Percentiles rank a stretch among this genome's conserved stretches.
These are phyloP conservation scores for Hylaea fasciaria DNA, from an alignment of 2,888 invertebrate genomes.

Conservation along the genomic window DNA sequence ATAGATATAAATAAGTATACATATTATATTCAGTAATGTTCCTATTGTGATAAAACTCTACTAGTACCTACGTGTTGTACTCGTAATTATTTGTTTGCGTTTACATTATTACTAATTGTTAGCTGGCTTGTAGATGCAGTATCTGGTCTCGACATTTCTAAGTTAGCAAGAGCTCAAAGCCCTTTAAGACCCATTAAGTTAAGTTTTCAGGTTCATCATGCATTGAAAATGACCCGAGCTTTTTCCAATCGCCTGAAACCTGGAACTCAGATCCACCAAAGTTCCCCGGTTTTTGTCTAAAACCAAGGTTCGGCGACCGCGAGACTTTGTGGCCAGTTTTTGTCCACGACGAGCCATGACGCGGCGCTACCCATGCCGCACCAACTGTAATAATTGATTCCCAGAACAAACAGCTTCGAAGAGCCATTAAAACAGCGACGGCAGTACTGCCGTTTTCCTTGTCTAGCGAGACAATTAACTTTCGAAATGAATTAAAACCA, in stretches of 20 bases:
- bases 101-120: too few relatives aligned
- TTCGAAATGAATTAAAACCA: constrained; percentile 31
- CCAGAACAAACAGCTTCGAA: constrained; percentile 52
- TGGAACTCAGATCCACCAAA: background rate
- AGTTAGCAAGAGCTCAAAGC: too few relatives aligned
- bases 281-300: constrained; percentile 27
- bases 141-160: too few relatives aligned
- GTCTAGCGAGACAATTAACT: constrained; percentile 30
- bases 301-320: constrained; percentile 54
- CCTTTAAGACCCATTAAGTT: too few relatives aligned
- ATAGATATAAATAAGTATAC: too few relatives aligned
- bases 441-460: constrained; percentile 34
- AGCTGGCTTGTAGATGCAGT: too few relatives aligned
- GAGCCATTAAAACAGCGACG: constrained; percentile 45
- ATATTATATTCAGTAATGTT: too few relatives aligned
- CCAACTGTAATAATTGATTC: constrained; percentile 64
- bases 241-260: too few relatives aligned
- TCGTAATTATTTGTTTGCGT: background rate
- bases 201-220: too few relatives aligned
- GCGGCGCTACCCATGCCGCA: constrained; percentile 51
- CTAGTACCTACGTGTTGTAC: too few relatives aligned
- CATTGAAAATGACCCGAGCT: too few relatives aligned
- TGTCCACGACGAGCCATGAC: constrained; percentile 56
- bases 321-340: constrained; percentile 49
- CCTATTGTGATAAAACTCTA: background rate